phyloP scores from a whole-genome alignment of 2,888 invertebrate genomes.

The Drosophila greeni region DNA sequence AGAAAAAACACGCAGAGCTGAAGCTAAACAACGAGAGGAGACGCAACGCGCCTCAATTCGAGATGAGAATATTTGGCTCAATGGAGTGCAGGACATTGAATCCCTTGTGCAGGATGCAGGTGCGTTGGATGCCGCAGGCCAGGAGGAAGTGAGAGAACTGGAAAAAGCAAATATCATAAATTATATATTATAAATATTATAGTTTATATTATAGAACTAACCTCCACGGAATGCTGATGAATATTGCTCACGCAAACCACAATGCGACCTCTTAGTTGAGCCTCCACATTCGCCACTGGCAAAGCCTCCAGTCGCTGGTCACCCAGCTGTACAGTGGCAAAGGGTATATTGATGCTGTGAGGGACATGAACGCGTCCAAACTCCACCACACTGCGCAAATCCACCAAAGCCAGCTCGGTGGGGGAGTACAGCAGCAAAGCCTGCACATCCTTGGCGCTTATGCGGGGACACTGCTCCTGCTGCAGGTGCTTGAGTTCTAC shows the following conservation, averaged over 20 bases:
- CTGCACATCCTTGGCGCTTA: conserved; percentile 91
- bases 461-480: conserved; percentile 88
- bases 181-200: too few species aligned
- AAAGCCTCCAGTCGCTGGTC: conserved; percentile 85
- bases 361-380: conserved; percentile 88
- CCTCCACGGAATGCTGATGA: conserved; percentile 87
- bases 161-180: too few species aligned
- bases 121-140: conserved; percentile 86
- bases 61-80: conserved; percentile 81
- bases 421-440: conserved; percentile 83
- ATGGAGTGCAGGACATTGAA: conserved; percentile 87
- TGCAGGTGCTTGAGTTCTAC: conserved; percentile 85
- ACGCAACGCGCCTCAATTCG: conserved; percentile 62
- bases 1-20: conserved; percentile 17
- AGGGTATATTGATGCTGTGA: conserved; percentile 93
- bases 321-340: conserved; percentile 86
- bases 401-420: conserved; percentile 82
- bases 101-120: conserved; percentile 93
- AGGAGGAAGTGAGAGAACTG: conserved; percentile 93
- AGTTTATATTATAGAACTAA: not conserved
- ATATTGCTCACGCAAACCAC: conserved; percentile 89
- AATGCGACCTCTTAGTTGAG: conserved; percentile 82
- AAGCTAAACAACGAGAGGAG: conserved; percentile 14
- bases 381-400: conserved; percentile 81
- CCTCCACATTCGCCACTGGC: conserved; percentile 82